Base-by-base conservation (phyloP, 2,888 invertebrate genomes). In the Blastobasis adustella region DNA sequence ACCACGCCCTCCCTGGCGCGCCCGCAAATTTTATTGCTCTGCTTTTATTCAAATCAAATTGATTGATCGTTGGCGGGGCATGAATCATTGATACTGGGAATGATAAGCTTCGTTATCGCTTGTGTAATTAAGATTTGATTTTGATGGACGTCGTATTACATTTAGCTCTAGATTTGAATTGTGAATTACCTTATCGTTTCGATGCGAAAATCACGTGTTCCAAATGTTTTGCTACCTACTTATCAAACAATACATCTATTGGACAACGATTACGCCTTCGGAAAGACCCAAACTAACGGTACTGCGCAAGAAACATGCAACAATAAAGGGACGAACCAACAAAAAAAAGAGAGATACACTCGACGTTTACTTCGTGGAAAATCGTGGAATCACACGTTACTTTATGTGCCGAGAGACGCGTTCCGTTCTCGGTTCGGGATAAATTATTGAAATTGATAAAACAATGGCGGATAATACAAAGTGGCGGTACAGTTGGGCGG, bases 401-500 rank as follows among this genome's bases (percentile, higher is more conserved):
- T 73, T 71, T 68, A 73, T 62, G 79, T 73, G 84, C 51, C 59
- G 77, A 85, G 58, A 69, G 86, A 85, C 63, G 79, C 71, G 76
- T 79, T 81, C 75, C 82, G 78, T 79, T 82, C 79, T 71, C 80
- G 68, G 65, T 61, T 59, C 56, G 76, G 73, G 77, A 85, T 88
- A 88, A 87, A 87, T 87, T 83, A 87, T 81, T 79, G 79, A 85
- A 76, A 87, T 87, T 87, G 86, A 88, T 88, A 86, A 79, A 84
- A 87, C 87, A 87, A 86, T 79, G 77, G 75, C 73, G 77, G 71
- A 72, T 72, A 74, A 80, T 79, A 79, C 80, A 84, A 79, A 82
- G 82, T 79, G 79, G 70, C 73, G 23, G 67, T 75, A 78, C 86
- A 86, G 84, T 85, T 86, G 86, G 86, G 73, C 64, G 64, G 83